Evolutionary conservation across 2,113 vertebrate genomes (phyloP).

Genomic region (Gymnocephalus cernua): DNA sequence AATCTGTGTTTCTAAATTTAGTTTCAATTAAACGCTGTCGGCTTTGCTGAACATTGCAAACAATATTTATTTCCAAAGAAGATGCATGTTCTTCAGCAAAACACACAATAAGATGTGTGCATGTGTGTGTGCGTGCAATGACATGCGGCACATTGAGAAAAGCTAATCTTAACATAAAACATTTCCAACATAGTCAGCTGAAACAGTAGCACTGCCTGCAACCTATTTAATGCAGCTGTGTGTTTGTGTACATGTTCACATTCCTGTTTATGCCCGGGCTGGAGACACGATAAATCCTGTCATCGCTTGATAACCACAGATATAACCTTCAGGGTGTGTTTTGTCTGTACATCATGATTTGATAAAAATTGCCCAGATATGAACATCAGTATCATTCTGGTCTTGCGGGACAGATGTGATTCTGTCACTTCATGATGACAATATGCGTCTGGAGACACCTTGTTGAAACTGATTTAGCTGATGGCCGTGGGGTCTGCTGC

Average conservation of each 20-base stretch:
- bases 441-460: conserved; percentile 3
- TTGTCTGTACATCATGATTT: conserved; percentile 11
- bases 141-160: conserved; percentile 45
- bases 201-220: conserved; percentile 28
- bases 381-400: conserved; percentile 4
- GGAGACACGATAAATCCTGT: not conserved
- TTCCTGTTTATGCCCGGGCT: conserved; percentile 4
- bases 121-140: conserved; percentile 31
- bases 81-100: conserved; percentile 27
- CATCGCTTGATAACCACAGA: not conserved
- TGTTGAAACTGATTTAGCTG: conserved; percentile 4
- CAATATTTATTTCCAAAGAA: conserved; percentile 22
- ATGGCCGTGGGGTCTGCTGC: conserved; percentile 17
- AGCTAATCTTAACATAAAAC: conserved; percentile 58
- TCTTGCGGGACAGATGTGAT: not conserved
- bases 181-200: conserved; percentile 45
- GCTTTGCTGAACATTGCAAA: conserved; percentile 31
- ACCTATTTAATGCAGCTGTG: conserved; percentile 34
- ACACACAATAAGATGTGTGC: conserved; percentile 20
- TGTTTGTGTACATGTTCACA: conserved; percentile 1
- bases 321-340: conserved; percentile 5
- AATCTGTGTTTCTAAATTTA: not conserved
- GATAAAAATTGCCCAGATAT: not conserved
- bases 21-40: conserved; percentile 15
- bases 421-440: conserved; percentile 23